phyloP scores from a whole-genome alignment of 2,113 vertebrate species.

The Syngnathoides biaculeatus region DNA sequence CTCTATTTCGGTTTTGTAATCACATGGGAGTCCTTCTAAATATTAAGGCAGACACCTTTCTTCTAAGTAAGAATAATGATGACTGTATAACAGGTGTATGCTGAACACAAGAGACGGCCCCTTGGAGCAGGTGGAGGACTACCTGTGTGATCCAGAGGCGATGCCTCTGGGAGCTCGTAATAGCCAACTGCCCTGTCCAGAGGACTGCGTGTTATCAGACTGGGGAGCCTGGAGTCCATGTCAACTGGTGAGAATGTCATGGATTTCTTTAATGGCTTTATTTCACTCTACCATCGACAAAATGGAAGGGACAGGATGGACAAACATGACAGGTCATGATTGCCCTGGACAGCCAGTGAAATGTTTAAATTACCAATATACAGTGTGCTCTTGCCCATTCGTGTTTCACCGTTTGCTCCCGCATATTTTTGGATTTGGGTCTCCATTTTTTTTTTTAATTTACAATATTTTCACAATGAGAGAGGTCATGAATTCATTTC shows the following conservation, averaged over 20 bases:
- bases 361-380: too few species aligned
- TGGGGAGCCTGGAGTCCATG: constrained; percentile 84
- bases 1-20: neutral
- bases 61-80: neutral
- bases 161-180: constrained; percentile 93
- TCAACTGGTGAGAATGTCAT: constrained; percentile 34
- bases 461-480: too few species aligned
- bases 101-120: constrained; percentile 94
- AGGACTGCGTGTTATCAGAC: constrained; percentile 93
- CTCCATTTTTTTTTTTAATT: too few species aligned
- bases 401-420: too few species aligned
- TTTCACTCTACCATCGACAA: too few species aligned
- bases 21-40: neutral
- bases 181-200: constrained; percentile 87
- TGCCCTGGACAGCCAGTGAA: too few species aligned
- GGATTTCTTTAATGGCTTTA: neutral
- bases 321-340: too few species aligned
- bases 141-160: constrained; percentile 94
- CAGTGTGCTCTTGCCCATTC: too few species aligned
- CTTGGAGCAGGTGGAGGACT: constrained; percentile 90
- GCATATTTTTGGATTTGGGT: too few species aligned
- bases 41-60: neutral
- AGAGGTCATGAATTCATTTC: too few species aligned
- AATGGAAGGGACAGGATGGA: too few species aligned
- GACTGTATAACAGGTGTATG: constrained; percentile 81